Base-by-base conservation (phyloP, 2,888 invertebrate species). In the Rotaria sp. region DNA sequence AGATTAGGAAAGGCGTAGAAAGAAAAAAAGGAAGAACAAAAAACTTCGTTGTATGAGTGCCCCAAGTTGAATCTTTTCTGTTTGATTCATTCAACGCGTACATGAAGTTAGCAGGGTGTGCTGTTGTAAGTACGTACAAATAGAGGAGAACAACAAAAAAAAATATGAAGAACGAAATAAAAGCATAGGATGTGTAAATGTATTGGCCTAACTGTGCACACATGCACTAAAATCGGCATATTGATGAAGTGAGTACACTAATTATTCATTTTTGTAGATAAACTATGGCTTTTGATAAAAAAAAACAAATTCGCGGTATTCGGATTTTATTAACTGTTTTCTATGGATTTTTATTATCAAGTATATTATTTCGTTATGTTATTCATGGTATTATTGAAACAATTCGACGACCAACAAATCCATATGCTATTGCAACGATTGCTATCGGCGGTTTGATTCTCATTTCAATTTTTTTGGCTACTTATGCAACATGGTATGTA, bases 401-500 rank as follows among this genome's bases (percentile, higher is more conserved):
- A 26, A n/a, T 80, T 26, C 80, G 45, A n/a, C 80, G 80, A n/a
- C 80, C 80, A 26, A 67, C 67, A 18, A n/a, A 80, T 80, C 80
- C 80, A n/a, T 80, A 45, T 80, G 41, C 45, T 24, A 80, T 80
- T 45, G 26, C 80, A 45, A 45, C 45, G 80, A 80, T 80, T 15
- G 80, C n/a, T 80, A 80, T 80, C n/a, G 80, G 80, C 8, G 80
- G 45, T 45, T n/a, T 80, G 26, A 45, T 80, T n/a, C n/a, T 80
- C 4, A 45, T 80, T n/a, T 41, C 80, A 80, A 80, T 80, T 13
- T 41, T 41, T 45, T 38, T 80, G 7, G 80, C 80, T 45, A 80
- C 45, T n/a, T 80, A 80, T 45, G 80, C 80, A 26, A 80, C 80
- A 41, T 80, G 80, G 80, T 80, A 80, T 15, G 45, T 3, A 18